Evolutionary conservation across 2,888 invertebrate genomes (phyloP).

Genomic region (Campopleginae sp.): DNA sequence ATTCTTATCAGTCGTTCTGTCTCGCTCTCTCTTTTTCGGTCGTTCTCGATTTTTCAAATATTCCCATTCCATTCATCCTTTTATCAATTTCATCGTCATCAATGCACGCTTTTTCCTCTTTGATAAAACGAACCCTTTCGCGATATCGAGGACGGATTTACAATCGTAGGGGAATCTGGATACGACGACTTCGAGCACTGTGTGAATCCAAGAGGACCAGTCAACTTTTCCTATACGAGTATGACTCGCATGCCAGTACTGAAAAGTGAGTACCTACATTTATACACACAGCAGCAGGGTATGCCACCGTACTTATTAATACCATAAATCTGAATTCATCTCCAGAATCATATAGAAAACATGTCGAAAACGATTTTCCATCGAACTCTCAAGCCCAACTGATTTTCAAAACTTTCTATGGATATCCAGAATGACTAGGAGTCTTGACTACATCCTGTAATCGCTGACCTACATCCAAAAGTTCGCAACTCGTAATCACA

Average conservation of each 20-base stretch:
- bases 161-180: neutral
- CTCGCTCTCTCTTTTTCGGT: neutral
- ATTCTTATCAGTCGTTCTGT: neutral
- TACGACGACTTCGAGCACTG: constrained; percentile 8
- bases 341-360: neutral
- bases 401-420: neutral
- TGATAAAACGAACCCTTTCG: constrained; percentile 1
- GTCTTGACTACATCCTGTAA: neutral
- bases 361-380: neutral
- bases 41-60: neutral
- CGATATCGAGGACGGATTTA: constrained; percentile 8
- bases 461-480: neutral
- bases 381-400: neutral
- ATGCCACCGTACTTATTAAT: neutral
- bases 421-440: neutral
- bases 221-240: neutral
- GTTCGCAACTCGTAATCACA: neutral
- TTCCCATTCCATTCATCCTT: neutral
- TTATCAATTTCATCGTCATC: neutral
- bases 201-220: neutral
- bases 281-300: neutral
- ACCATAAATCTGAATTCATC: neutral
- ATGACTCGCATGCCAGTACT: neutral
- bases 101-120: constrained; percentile 8
- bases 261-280: neutral